phyloP scores from a whole-genome alignment of 2,888 invertebrate species.

The Drosophila lutescens region DNA sequence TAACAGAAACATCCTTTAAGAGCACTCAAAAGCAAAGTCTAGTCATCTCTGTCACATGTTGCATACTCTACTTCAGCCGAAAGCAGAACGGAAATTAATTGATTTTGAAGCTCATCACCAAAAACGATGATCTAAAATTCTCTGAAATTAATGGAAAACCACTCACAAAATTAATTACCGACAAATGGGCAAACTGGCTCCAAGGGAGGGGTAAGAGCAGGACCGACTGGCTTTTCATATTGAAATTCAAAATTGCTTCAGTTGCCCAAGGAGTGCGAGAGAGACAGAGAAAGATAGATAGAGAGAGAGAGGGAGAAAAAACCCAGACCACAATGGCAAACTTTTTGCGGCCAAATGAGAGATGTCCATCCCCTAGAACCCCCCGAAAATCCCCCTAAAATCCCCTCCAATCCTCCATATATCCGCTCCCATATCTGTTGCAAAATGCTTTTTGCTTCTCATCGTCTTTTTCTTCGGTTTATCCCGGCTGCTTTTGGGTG shows the following conservation, averaged over 20 bases:
- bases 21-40: neutral
- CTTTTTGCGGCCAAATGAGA: slow-evolving; percentile 40
- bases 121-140: slow-evolving; percentile 24
- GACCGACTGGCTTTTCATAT: slow-evolving; percentile 32
- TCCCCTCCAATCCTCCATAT: neutral
- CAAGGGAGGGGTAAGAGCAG: neutral
- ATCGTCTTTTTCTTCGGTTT: slow-evolving; percentile 19
- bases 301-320: neutral
- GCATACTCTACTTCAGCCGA: slow-evolving; percentile 37
- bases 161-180: slow-evolving; percentile 57
- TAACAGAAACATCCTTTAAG: neutral
- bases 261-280: neutral
- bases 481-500: slow-evolving; percentile 7
- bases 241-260: slow-evolving; percentile 40
- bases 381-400: neutral
- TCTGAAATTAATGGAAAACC: slow-evolving; percentile 63
- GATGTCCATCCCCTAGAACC: neutral
- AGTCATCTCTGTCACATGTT: slow-evolving; percentile 64
- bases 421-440: slow-evolving; percentile 21
- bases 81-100: slow-evolving; percentile 64
- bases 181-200: slow-evolving; percentile 47
- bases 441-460: slow-evolving; percentile 38
- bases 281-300: neutral
- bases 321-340: slow-evolving; percentile 30
- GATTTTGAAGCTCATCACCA: slow-evolving; percentile 51